Evolutionary conservation across 2,797 vertebrate species (phyloP).

Genomic region (Centropyge bicolor): DNA sequence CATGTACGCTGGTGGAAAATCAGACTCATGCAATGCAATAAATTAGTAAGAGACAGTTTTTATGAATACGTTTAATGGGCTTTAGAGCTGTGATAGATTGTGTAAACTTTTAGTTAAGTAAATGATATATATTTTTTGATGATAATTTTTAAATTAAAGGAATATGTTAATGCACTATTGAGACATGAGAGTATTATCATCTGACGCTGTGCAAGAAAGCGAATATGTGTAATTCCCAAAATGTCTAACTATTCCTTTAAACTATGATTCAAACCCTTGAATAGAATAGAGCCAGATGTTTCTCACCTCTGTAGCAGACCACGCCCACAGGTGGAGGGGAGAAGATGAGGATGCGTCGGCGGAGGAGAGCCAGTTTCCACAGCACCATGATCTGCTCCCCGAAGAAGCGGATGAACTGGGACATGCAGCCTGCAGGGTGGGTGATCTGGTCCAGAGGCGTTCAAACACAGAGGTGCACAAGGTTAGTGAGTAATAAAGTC

Average conservation of each 20-base stretch:
- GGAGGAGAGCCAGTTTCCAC: constrained; percentile 95
- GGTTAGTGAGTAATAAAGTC: not conserved
- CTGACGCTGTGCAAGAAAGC: not conserved
- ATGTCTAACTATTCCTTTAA: not conserved
- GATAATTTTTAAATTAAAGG: too few species aligned
- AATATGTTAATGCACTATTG: too few species aligned
- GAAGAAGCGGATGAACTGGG: constrained; percentile 97
- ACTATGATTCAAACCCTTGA: not conserved
- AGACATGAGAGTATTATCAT: not conserved
- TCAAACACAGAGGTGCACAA: constrained; percentile 7
- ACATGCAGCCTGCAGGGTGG: constrained; percentile 97
- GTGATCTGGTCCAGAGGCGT: constrained; percentile 87
- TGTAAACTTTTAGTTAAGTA: not conserved
- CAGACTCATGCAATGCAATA: not conserved
- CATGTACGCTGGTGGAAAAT: not conserved
- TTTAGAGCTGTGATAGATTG: not conserved
- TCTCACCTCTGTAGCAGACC: constrained; percentile 95
- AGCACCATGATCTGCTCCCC: constrained; percentile 96
- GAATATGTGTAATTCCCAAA: not conserved
- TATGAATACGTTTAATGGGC: not conserved
- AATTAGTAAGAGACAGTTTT: not conserved
- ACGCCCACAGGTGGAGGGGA: constrained; percentile 95
- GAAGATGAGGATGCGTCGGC: constrained; percentile 95
- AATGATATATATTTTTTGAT: not conserved
- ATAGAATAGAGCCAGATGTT: not conserved